These are phyloP conservation scores for Chironomus tentans DNA, from an alignment of 2,888 invertebrate species.

Conservation along the genomic window DNA sequence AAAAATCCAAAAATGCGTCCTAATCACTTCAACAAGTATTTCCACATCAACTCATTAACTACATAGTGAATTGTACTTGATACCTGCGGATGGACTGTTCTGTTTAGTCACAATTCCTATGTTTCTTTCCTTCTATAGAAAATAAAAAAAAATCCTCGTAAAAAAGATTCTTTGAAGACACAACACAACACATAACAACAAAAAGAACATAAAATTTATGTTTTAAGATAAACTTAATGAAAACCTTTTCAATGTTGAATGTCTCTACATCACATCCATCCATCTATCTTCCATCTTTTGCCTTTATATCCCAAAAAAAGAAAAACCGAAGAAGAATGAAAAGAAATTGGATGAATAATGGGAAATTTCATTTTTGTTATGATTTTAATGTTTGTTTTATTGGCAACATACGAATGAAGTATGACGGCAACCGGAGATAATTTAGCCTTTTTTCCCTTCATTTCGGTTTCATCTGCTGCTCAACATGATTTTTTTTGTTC, in stretches of 20 bases:
- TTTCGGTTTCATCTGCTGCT: not conserved
- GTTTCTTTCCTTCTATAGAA: not conserved
- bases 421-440: not conserved
- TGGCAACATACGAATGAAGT: not conserved
- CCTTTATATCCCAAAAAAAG: not conserved
- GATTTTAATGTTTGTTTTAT: slow-evolving; percentile 18
- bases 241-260: not conserved
- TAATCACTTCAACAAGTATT: too few relatives aligned
- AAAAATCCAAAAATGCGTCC: too few relatives aligned
- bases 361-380: not conserved
- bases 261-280: too few relatives aligned
- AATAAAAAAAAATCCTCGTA: not conserved
- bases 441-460: not conserved
- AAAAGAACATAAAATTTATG: not conserved
- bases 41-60: too few relatives aligned
- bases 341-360: not conserved
- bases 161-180: not conserved
- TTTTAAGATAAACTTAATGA: not conserved
- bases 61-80: too few relatives aligned
- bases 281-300: not conserved
- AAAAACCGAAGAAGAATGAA: not conserved
- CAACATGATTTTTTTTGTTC: not conserved
- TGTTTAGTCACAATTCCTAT: too few relatives aligned
- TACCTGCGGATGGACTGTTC: too few relatives aligned
- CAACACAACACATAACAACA: not conserved